Evolutionary conservation across 2,797 vertebrate species (phyloP).

Genomic region (Onychomys arenicola): DNA sequence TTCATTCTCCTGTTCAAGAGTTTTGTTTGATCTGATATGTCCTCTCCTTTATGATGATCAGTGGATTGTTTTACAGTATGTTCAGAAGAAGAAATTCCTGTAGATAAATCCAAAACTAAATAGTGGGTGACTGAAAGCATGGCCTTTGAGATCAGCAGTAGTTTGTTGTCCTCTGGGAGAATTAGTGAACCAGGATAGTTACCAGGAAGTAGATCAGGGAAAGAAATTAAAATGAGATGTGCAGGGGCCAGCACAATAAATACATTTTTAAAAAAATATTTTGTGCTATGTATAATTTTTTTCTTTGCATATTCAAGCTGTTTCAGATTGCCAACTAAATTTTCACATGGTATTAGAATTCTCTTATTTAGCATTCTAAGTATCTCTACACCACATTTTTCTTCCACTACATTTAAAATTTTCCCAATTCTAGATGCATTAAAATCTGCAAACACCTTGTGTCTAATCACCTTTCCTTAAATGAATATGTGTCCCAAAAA

Average conservation of each 20-base stretch:
- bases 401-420: not conserved
- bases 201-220: not conserved
- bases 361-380: slow-evolving; percentile 4
- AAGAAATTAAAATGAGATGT: not conserved
- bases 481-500: not conserved
- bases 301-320: not conserved
- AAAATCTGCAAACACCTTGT: not conserved
- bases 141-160: not conserved
- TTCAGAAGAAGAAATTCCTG: not conserved
- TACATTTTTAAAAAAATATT: not conserved
- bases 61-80: not conserved
- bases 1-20: not conserved
- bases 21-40: not conserved
- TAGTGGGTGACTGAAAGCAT: not conserved
- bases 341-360: not conserved
- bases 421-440: not conserved
- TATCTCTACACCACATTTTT: not conserved
- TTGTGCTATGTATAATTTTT: not conserved
- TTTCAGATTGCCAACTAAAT: not conserved
- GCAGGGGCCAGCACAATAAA: too few relatives aligned
- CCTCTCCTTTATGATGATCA: not conserved
- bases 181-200: not conserved
- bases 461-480: not conserved
- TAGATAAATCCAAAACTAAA: not conserved
- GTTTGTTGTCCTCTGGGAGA: not conserved